Evolutionary conservation across 2,888 invertebrate species (phyloP), one percentile per base, ranked within the genome.

Genomic region (Atethmia centrago): DNA sequence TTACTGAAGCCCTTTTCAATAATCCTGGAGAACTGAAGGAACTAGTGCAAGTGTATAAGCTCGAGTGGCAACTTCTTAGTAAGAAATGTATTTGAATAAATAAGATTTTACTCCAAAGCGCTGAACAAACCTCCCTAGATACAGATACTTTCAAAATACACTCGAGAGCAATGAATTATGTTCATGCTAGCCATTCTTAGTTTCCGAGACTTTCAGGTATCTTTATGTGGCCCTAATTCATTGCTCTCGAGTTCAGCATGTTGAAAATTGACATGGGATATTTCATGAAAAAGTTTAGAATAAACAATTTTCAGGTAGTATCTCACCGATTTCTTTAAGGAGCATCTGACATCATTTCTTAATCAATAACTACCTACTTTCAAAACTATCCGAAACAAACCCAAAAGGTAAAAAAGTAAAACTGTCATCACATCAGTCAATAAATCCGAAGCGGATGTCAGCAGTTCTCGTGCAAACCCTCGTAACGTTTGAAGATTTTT

Each of bases 291-390:
- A 36, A 47, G 63, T 74, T 74, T 51, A 7, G n/a, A 64, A 47
- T n/a, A 47, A 64, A 74, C 53, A 53, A 58, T 73, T 58, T 73
- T 74, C 49, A 45, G 47, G 47, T 56, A 59, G 25, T 55, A 45
- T 66, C 55, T 36, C 65, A 65, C n/a, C 42, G 51, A 21, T 65
- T 51, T 72, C 66, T 58, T 58, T 21, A 19, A 51, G 63, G n/a
- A n/a, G n/a, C n/a, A n/a, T n/a, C n/a, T n/a, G n/a, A n/a, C n/a
- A n/a, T n/a, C n/a, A n/a, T n/a, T n/a, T n/a, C n/a, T n/a, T n/a
- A n/a, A n/a, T n/a, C n/a, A n/a, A 53, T 25, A 14, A 53, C 1
- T 53, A 51, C n/a, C 12, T n/a, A n/a, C n/a, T 51, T n/a, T n/a
- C n/a, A 12, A 14, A 5, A 7, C 5, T 14, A 53, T 53, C 14